Evolutionary conservation across 2,113 vertebrate genomes (phyloP).

Genomic region (Paradoxurus hermaphroditus): DNA sequence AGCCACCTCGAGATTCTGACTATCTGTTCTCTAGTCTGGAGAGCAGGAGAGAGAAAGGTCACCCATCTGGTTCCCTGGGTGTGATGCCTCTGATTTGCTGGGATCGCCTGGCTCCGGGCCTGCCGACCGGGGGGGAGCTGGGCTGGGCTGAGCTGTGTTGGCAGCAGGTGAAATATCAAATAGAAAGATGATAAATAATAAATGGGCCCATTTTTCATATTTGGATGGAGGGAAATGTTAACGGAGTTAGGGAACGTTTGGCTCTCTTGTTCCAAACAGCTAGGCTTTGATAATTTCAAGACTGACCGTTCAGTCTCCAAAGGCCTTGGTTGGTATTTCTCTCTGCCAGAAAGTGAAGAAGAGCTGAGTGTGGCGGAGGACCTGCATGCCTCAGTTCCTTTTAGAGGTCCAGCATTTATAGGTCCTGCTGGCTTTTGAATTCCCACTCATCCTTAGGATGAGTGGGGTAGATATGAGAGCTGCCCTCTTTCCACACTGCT

Average conservation of each 20-base stretch:
- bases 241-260: constrained; percentile 65
- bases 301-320: constrained; percentile 44
- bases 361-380: background rate
- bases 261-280: constrained; percentile 37
- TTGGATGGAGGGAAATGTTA: constrained; percentile 77
- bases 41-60: constrained; percentile 62
- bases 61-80: constrained; percentile 70
- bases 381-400: background rate
- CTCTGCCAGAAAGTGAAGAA: background rate
- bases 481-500: background rate
- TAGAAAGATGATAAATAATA: constrained; percentile 78
- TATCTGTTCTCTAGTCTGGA: constrained; percentile 64
- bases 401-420: background rate
- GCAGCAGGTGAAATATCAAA: constrained; percentile 82
- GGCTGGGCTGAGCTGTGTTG: constrained; percentile 56
- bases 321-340: constrained; percentile 65
- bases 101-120: constrained; percentile 65
- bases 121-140: constrained; percentile 47
- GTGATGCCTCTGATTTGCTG: constrained; percentile 41
- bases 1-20: constrained; percentile 57
- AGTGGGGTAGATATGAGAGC: background rate
- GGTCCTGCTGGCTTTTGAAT: background rate
- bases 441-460: background rate
- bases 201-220: constrained; percentile 78
- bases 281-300: constrained; percentile 56